phyloP scores from a whole-genome alignment of 2,888 invertebrate genomes.

The Spodoptera picta region DNA sequence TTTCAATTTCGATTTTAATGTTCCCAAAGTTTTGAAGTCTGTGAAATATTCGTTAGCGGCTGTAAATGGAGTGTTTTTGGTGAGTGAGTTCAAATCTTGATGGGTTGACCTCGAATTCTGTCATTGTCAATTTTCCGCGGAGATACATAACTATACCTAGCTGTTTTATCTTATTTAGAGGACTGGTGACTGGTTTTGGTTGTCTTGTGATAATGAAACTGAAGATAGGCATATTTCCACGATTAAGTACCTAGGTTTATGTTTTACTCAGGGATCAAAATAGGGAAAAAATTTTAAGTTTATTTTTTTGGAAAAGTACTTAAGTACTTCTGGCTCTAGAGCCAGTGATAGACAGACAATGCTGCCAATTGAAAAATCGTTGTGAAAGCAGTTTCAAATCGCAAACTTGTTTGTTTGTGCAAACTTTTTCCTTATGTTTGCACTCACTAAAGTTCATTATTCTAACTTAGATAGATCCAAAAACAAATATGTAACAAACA shows the following conservation, averaged over 20 bases:
- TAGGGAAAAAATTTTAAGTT: too few species aligned
- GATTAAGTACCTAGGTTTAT: too few species aligned
- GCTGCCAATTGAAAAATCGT: too few species aligned
- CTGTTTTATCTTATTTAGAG: constrained; percentile 2
- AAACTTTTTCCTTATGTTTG: background rate
- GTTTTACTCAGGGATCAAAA: too few species aligned
- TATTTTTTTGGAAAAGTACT: too few species aligned
- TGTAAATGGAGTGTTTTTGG: constrained; percentile 93
- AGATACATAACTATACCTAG: constrained; percentile 12
- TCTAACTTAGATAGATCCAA: background rate
- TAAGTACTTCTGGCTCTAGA: too few species aligned
- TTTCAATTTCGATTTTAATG: constrained; percentile 81
- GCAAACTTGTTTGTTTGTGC: constrained; percentile 26
- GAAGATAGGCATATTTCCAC: too few species aligned
- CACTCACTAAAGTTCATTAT: too few species aligned
- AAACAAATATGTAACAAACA: too few species aligned
- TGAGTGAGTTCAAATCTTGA: constrained; percentile 71
- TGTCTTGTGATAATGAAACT: constrained; percentile 37
- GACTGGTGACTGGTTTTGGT: constrained; percentile 8
- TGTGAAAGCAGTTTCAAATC: background rate
- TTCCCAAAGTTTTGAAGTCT: constrained; percentile 82
- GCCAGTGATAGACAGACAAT: too few species aligned
- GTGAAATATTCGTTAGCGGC: constrained; percentile 92
- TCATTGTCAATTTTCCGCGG: constrained; percentile 27
- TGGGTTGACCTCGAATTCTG: constrained; percentile 6